A percentile compares a stretch with the other conserved stretches of the same genome.
Evolutionary conservation across 2,888 invertebrate genomes (phyloP).

Genomic region (Ischnus inquisitorius): DNA sequence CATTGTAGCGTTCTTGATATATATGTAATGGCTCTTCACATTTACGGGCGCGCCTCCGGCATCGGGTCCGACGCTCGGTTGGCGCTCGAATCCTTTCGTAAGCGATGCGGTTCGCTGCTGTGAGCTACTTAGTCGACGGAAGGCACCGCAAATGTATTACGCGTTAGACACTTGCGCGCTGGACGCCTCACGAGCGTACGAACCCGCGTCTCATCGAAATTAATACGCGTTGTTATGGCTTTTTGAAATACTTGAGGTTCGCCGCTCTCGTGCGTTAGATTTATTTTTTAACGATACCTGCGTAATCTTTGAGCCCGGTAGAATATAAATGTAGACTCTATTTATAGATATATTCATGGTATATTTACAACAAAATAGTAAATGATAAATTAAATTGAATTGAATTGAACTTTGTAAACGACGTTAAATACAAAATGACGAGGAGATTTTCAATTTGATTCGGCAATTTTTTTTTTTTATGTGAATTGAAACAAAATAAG

Average conservation of each 20-base stretch:
- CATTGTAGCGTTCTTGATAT: constrained; percentile 27
- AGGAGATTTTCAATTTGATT: too few relatives aligned
- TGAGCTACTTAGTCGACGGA: constrained; percentile 1
- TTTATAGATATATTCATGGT: too few relatives aligned
- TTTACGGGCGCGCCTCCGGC: constrained; percentile 16
- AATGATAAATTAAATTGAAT: too few relatives aligned
- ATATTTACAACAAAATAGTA: too few relatives aligned
- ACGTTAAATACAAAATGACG: too few relatives aligned
- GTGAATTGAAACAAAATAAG: too few relatives aligned
- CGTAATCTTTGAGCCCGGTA: too few relatives aligned
- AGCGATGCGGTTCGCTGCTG: constrained; percentile 7
- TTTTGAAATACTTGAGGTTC: constrained; percentile 2
- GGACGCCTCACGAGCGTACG: background rate
- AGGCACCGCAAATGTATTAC: background rate
- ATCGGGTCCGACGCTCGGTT: background rate
- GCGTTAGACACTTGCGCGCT: constrained; percentile 9
- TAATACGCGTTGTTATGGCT: background rate
- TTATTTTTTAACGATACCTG: too few relatives aligned
- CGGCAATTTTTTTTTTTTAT: too few relatives aligned
- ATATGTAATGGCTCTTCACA: constrained; percentile 45
- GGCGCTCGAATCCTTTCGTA: constrained; percentile 28
- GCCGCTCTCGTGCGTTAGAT: background rate
- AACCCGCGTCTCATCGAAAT: background rate
- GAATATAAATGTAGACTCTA: too few relatives aligned
- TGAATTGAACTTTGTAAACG: too few relatives aligned